These are phyloP conservation scores for Melanargia galathea DNA, from an alignment of 2,888 invertebrate species.

Conservation along the genomic window DNA sequence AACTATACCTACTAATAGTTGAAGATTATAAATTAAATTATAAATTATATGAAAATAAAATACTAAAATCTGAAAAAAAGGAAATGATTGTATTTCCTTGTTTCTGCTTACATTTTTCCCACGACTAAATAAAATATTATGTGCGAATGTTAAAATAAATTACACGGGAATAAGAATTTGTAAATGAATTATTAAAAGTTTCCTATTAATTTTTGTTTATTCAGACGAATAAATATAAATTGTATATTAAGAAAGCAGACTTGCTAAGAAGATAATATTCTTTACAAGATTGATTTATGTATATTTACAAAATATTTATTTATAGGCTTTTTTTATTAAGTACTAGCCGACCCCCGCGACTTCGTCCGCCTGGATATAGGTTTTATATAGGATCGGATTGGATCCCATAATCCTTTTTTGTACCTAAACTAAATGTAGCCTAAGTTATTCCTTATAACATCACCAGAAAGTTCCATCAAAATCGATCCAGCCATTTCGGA, in stretches of 20 bases:
- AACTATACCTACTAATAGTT: background rate
- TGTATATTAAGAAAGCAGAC: background rate
- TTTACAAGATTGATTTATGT: slow-evolving; percentile 7
- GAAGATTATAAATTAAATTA: slow-evolving; percentile 7
- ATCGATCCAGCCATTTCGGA: too few species aligned
- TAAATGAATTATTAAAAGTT: background rate
- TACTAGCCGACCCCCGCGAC: too few species aligned
- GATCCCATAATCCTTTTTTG: too few species aligned
- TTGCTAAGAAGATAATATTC: background rate
- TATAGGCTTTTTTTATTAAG: background rate
- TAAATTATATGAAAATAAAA: slow-evolving; percentile 2
- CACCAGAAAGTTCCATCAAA: too few species aligned
- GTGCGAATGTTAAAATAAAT: background rate
- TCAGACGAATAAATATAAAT: background rate
- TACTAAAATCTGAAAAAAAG: background rate
- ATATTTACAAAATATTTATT: background rate
- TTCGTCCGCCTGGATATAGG: too few species aligned
- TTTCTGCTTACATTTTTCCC: background rate
- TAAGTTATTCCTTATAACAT: too few species aligned
- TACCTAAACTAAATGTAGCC: too few species aligned
- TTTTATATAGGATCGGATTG: too few species aligned
- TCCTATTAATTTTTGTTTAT: background rate
- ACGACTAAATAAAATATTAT: background rate
- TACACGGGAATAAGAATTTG: background rate
- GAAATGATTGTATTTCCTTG: background rate